phyloP scores from a whole-genome alignment of 2,797 vertebrate species.

The Pachyuromys duprasi region DNA sequence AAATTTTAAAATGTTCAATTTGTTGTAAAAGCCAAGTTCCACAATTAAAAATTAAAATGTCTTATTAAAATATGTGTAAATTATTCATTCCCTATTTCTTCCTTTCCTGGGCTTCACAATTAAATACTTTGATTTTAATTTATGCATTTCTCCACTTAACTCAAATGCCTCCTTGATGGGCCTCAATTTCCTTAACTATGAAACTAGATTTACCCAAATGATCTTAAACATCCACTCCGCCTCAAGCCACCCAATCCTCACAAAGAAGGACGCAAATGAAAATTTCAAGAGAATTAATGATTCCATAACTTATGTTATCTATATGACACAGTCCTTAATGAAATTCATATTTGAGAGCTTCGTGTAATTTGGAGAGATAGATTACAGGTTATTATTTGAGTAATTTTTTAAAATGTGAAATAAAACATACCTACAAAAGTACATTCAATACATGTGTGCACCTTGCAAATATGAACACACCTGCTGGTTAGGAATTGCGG shows the following conservation, averaged over 20 bases:
- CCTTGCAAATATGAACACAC: neutral
- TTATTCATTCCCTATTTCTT: conserved; percentile 80
- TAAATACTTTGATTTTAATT: conserved; percentile 82
- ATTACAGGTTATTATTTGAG: conserved; percentile 27
- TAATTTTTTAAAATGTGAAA: conserved; percentile 47
- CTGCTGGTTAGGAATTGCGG: neutral
- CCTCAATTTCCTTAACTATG: conserved; percentile 68
- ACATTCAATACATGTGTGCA: neutral
- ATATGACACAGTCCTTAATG: conserved; percentile 62
- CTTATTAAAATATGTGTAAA: conserved; percentile 78
- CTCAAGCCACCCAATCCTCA: conserved; percentile 59
- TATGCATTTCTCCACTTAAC: conserved; percentile 75
- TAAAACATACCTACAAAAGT: conserved; percentile 3
- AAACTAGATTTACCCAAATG: conserved; percentile 67
- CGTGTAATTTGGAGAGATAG: conserved; percentile 56
- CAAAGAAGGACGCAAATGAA: conserved; percentile 63
- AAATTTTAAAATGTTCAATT: conserved; percentile 79
- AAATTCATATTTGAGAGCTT: conserved; percentile 64
- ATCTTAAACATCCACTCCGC: conserved; percentile 62
- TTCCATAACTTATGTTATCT: conserved; percentile 61
- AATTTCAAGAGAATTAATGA: conserved; percentile 77
- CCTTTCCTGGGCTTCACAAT: conserved; percentile 78
- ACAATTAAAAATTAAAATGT: conserved; percentile 83
- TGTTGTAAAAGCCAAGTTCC: conserved; percentile 76
- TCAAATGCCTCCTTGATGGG: conserved; percentile 62